Conservation (phyloP, 2,113 vertebrate species). For the Pygoscelis antarcticus region DNA sequence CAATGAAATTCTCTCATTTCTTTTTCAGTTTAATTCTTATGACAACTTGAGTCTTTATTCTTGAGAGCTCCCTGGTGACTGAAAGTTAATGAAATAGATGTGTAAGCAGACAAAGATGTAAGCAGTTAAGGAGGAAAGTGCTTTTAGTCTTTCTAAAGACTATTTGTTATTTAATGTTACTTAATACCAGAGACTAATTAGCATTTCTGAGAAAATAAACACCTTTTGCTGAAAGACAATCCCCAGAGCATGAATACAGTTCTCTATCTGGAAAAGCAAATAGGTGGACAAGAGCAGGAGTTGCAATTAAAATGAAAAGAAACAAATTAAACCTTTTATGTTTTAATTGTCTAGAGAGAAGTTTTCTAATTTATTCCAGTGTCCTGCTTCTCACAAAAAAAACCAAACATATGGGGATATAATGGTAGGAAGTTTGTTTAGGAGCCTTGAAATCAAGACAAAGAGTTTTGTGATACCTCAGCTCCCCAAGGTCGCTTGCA, state of each 20-base stretch:
- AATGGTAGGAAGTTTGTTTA: neutral
- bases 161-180: neutral
- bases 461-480: neutral
- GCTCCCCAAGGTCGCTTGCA: neutral
- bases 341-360: neutral
- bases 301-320: neutral
- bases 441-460: neutral
- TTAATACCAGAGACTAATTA: neutral
- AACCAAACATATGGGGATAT: neutral
- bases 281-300: neutral
- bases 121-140: neutral
- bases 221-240: neutral
- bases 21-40: conserved; percentile 11
- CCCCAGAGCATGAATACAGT: neutral
- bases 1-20: neutral
- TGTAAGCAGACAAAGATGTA: neutral
- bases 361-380: neutral
- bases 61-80: conserved; percentile 19
- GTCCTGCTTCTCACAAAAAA: neutral
- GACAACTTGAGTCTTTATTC: conserved; percentile 1
- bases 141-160: neutral
- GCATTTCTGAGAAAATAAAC: conserved; percentile 11
- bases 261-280: neutral
- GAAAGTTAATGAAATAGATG: conserved; percentile 34
- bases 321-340: neutral